Percentiles rank a stretch among this genome's conserved stretches.
Conservation (phyloP, 2,113 vertebrate genomes). For the Strigops habroptila region DNA sequence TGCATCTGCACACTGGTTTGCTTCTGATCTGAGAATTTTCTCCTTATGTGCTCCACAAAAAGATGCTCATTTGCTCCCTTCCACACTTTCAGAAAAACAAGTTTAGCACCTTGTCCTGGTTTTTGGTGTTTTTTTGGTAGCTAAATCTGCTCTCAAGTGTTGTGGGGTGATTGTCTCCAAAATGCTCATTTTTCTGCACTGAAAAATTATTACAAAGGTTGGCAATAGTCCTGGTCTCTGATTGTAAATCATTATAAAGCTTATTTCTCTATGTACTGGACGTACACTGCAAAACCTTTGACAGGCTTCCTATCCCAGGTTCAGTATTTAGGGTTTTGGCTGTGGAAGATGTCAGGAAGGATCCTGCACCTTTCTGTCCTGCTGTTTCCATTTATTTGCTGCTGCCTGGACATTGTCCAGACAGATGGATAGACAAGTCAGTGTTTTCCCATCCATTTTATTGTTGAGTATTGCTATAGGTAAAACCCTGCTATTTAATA, state of each 20-base stretch:
- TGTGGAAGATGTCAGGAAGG: not conserved
- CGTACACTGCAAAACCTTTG: not conserved
- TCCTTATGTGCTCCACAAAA: not conserved
- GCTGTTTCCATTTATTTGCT: not conserved
- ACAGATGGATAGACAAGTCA: not conserved
- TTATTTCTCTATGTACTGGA: not conserved
- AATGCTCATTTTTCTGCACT: not conserved
- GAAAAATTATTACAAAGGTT: conserved; percentile 1
- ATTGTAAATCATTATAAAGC: not conserved
- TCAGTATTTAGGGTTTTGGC: not conserved
- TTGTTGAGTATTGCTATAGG: not conserved
- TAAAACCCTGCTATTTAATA: not conserved
- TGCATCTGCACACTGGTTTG: conserved; percentile 7
- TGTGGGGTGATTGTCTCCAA: not conserved
- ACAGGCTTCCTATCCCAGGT: not conserved
- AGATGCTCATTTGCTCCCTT: conserved; percentile 28
- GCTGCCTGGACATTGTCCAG: not conserved
- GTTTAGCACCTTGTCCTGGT: not conserved
- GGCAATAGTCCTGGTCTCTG: not conserved
- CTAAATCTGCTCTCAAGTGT: not conserved
- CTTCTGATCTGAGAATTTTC: conserved; percentile 34
- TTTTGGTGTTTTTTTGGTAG: not conserved
- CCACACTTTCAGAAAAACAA: conserved; percentile 30
- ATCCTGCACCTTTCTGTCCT: not conserved
- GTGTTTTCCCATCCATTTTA: not conserved